Evolutionary conservation across 2,113 vertebrate genomes (phyloP).

Genomic region (Heliornis fulica): DNA sequence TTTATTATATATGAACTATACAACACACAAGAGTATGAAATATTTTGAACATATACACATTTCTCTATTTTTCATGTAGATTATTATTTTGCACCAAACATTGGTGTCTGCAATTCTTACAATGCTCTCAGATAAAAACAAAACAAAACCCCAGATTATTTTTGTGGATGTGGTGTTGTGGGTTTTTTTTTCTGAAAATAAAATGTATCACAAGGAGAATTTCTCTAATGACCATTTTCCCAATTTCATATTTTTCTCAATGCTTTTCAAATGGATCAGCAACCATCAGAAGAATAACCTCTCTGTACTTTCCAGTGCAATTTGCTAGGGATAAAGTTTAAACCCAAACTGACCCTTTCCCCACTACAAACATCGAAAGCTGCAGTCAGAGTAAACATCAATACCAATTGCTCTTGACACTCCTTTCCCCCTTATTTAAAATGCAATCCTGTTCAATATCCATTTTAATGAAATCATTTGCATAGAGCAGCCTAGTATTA

Average conservation of each 20-base stretch:
- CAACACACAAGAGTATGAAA: constrained; percentile 59
- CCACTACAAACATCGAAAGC: neutral
- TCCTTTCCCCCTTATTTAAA: constrained; percentile 45
- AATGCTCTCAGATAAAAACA: constrained; percentile 64
- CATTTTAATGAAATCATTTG: constrained; percentile 62
- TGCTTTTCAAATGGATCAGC: constrained; percentile 35
- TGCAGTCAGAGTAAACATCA: constrained; percentile 3
- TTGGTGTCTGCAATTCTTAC: constrained; percentile 59
- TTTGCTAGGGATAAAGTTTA: constrained; percentile 28
- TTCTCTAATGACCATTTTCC: neutral
- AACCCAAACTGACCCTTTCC: constrained; percentile 10
- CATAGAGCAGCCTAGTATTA: constrained; percentile 67
- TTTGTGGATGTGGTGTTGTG: neutral
- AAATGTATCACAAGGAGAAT: constrained; percentile 39
- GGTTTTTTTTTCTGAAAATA: constrained; percentile 20
- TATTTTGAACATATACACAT: constrained; percentile 69
- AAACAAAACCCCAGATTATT: constrained; percentile 16
- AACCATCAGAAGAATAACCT: constrained; percentile 12
- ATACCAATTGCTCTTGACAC: constrained; percentile 2
- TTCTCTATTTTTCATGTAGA: constrained; percentile 52
- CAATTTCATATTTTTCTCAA: constrained; percentile 7
- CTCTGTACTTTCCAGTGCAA: constrained; percentile 46
- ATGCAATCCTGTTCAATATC: constrained; percentile 36
- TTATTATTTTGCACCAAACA: constrained; percentile 68
- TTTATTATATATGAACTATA: constrained; percentile 72